phyloP scores from a whole-genome alignment of 2,113 vertebrate genomes.

The Oncorhynchus clarkii region DNA sequence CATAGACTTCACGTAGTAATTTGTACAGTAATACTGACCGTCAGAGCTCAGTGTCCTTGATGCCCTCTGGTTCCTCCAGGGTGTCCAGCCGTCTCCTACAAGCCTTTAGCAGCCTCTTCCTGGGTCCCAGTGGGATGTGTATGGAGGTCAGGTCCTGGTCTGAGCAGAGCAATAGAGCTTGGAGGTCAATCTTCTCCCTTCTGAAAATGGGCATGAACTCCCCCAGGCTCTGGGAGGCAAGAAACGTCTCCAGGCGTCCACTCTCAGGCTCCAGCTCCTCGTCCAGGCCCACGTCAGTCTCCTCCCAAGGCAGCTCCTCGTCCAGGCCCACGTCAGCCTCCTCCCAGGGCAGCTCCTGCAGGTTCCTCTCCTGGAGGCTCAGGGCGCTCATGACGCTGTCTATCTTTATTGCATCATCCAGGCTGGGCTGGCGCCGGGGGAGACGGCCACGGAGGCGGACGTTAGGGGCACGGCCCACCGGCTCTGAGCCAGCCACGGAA shows the following conservation, averaged over 20 bases:
- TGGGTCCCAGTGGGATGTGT: slow-evolving; percentile 88
- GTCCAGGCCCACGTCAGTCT: slow-evolving; percentile 94
- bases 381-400: slow-evolving; percentile 94
- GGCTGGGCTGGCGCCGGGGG: slow-evolving; percentile 79
- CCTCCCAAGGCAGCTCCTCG: slow-evolving; percentile 81
- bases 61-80: slow-evolving; percentile 82
- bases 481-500: slow-evolving; percentile 37
- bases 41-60: slow-evolving; percentile 93
- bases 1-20: too few species aligned
- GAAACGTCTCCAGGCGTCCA: slow-evolving; percentile 88
- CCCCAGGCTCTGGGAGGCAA: slow-evolving; percentile 87
- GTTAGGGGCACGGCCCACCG: slow-evolving; percentile 58
- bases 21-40: slow-evolving; percentile 31
- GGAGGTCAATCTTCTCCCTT: slow-evolving; percentile 93
- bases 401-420: slow-evolving; percentile 72
- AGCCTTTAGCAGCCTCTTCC: slow-evolving; percentile 93
- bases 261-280: slow-evolving; percentile 89
- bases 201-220: slow-evolving; percentile 87
- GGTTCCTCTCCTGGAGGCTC: slow-evolving; percentile 83
- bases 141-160: slow-evolving; percentile 93
- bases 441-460: slow-evolving; percentile 78
- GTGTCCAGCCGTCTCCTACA: slow-evolving; percentile 82
- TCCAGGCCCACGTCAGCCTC: slow-evolving; percentile 83
- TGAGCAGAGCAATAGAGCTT: slow-evolving; percentile 89
- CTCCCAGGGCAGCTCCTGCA: slow-evolving; percentile 90